Percentiles rank a stretch among this genome's conserved stretches.
phyloP scores from a whole-genome alignment of 2,797 vertebrate species.

The Macrochelys suwanniensis region DNA sequence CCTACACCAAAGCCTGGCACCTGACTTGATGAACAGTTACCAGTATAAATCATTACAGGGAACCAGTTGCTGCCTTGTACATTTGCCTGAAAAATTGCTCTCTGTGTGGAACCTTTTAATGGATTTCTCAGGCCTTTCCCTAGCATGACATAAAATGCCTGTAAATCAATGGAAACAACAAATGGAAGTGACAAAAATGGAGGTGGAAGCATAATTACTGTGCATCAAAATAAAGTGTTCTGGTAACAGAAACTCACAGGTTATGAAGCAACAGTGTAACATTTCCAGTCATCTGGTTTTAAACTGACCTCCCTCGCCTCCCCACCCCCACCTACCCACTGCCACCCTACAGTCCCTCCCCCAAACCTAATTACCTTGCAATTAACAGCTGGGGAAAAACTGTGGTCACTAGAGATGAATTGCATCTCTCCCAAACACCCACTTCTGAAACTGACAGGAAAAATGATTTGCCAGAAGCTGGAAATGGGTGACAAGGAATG shows the following conservation, averaged over 20 bases:
- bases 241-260: slow-evolving; percentile 43
- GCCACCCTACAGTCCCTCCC: neutral
- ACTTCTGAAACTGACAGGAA: slow-evolving; percentile 9
- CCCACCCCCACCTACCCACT: neutral
- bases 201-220: slow-evolving; percentile 37
- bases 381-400: slow-evolving; percentile 31
- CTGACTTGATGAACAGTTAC: slow-evolving; percentile 58
- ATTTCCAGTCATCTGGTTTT: neutral
- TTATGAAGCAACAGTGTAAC: slow-evolving; percentile 7
- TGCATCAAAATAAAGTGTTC: slow-evolving; percentile 41
- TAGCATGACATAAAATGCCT: slow-evolving; percentile 34
- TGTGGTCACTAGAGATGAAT: slow-evolving; percentile 66
- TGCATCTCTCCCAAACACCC: neutral
- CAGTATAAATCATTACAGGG: slow-evolving; percentile 65
- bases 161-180: slow-evolving; percentile 30
- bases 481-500: too few relatives aligned
- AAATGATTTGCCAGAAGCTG: neutral
- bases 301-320: neutral
- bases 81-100: slow-evolving; percentile 65
- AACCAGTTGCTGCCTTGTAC: slow-evolving; percentile 45
- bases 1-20: slow-evolving; percentile 50
- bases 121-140: slow-evolving; percentile 67
- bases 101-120: slow-evolving; percentile 63
- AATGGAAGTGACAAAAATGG: slow-evolving; percentile 40
- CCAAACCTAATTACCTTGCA: slow-evolving; percentile 32